phyloP scores from a whole-genome alignment of 2,797 vertebrate genomes.

The Setipinna tenuifilis region DNA sequence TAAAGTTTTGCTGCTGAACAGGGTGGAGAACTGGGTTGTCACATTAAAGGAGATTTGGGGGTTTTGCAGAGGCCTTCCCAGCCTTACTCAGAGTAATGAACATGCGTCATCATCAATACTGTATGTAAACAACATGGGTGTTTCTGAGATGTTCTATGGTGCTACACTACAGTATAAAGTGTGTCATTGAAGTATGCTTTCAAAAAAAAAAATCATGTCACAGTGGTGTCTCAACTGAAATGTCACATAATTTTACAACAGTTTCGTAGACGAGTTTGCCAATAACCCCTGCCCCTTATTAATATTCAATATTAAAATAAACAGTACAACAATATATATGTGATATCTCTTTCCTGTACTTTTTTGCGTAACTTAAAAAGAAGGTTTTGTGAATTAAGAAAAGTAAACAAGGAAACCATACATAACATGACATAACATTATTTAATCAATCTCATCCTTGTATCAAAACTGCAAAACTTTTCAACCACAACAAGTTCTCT shows the following conservation, averaged over 20 bases:
- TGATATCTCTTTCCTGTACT: background rate
- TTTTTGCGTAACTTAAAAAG: background rate
- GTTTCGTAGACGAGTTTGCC: conserved; percentile 21
- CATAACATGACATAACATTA: conserved; percentile 21
- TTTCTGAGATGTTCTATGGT: conserved; percentile 23
- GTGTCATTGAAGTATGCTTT: conserved; percentile 22
- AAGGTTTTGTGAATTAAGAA: background rate
- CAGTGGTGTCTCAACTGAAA: conserved; percentile 16
- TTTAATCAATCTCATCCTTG: conserved; percentile 67
- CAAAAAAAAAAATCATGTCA: conserved; percentile 11
- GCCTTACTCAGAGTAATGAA: conserved; percentile 10
- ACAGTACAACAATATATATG: conserved; percentile 18
- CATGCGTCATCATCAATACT: conserved; percentile 18
- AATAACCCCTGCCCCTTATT: conserved; percentile 21
- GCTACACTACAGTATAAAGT: conserved; percentile 20
- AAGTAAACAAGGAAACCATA: background rate
- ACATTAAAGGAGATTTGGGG: background rate
- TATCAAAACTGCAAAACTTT: conserved; percentile 69
- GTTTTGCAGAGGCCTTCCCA: background rate
- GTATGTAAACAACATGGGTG: conserved; percentile 25
- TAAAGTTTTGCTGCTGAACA: background rate
- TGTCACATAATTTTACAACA: conserved; percentile 18
- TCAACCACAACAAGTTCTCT: conserved; percentile 44
- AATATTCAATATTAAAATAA: conserved; percentile 27
- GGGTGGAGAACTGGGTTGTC: background rate